Conservation (phyloP, 2,797 vertebrate species). For the Falco novaeseelandiae region DNA sequence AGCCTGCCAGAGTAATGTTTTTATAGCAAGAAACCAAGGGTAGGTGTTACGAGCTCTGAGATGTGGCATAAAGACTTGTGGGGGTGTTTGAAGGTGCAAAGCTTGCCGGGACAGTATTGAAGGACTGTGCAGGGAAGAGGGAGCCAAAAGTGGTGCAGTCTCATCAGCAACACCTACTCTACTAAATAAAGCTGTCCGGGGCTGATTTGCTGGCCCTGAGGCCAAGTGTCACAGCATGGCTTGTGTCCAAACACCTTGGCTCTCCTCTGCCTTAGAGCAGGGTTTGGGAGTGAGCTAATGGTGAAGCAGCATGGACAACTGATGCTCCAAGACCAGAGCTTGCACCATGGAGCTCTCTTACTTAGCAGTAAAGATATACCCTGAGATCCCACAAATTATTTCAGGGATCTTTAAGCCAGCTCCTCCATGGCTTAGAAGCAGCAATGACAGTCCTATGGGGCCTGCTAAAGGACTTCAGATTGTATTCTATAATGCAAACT, state of each 20-base stretch:
- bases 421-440: not conserved
- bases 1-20: conserved; percentile 52
- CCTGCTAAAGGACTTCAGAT: not conserved
- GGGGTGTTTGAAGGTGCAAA: conserved; percentile 33
- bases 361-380: not conserved
- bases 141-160: not conserved
- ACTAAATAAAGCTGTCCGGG: not conserved
- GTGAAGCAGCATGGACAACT: not conserved
- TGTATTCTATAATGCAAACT: not conserved
- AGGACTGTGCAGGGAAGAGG: not conserved
- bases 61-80: conserved; percentile 26
- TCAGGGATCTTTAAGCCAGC: not conserved
- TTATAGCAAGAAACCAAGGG: not conserved
- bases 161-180: conserved; percentile 40
- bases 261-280: not conserved
- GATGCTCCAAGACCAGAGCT: not conserved
- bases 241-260: not conserved
- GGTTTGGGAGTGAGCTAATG: not conserved
- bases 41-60: conserved; percentile 23
- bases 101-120: not conserved
- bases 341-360: not conserved
- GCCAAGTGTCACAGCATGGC: conserved; percentile 1
- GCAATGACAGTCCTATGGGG: not conserved
- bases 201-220: not conserved
- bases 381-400: not conserved